Percentiles rank a stretch among this genome's conserved stretches.
Conservation (phyloP, 2,888 invertebrate species). For the Dione juno region DNA sequence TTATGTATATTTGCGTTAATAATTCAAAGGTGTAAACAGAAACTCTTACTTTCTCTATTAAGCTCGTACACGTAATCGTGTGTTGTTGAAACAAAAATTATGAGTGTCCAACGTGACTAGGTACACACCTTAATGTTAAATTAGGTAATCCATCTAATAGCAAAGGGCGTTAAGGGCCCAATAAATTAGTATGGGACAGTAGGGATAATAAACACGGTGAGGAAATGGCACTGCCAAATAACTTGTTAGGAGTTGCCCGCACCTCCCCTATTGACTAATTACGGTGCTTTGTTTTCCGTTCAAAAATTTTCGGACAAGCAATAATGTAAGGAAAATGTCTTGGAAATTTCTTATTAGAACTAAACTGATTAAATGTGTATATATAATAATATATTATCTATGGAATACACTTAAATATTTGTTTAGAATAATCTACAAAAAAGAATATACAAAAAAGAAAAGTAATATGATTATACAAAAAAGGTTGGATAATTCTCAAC, state of each 20-base stretch:
- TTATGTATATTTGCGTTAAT: no score
- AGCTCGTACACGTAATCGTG: background rate
- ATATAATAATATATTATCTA: no score
- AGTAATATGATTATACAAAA: no score
- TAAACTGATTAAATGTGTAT: background rate
- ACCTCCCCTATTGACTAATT: slow-evolving; percentile 79
- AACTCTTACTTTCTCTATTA: no score
- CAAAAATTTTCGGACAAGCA: slow-evolving; percentile 43
- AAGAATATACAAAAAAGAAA: no score
- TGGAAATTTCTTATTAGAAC: background rate
- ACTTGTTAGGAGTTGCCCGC: slow-evolving; percentile 71
- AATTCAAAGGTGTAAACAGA: no score
- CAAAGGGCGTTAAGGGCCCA: slow-evolving; percentile 75
- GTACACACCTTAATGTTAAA: slow-evolving; percentile 74
- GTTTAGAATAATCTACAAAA: background rate
- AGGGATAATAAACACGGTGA: slow-evolving; percentile 76
- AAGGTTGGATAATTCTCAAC: no score
- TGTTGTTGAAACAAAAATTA: slow-evolving; percentile 56
- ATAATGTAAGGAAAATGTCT: slow-evolving; percentile 6
- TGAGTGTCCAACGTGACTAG: slow-evolving; percentile 55
- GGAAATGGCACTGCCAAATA: slow-evolving; percentile 75
- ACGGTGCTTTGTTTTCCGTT: slow-evolving; percentile 66
- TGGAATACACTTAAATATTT: background rate
- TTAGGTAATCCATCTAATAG: slow-evolving; percentile 78
- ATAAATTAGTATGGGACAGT: slow-evolving; percentile 82